phyloP scores from a whole-genome alignment of 1,140 invertebrate species.

The Pygmarrhopalites habei region DNA sequence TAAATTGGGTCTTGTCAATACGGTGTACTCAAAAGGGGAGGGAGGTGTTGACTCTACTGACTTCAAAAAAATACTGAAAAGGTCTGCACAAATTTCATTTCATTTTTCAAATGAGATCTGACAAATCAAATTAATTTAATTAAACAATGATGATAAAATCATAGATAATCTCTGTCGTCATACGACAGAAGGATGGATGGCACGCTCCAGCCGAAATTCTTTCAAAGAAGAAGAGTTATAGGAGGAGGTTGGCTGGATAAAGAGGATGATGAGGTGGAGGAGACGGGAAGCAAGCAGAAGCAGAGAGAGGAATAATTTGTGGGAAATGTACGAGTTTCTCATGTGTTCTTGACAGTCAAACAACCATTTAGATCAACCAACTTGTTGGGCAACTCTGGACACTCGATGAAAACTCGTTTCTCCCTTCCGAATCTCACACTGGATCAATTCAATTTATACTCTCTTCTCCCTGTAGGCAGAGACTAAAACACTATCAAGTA shows the following conservation, averaged over 20 bases:
- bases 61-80: too few species aligned
- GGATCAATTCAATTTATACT: constrained; percentile 11
- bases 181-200: neutral
- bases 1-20: too few species aligned
- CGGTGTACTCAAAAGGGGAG: too few species aligned
- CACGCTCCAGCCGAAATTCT: too few species aligned
- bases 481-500: too few species aligned
- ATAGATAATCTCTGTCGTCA: neutral
- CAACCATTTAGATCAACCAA: constrained; percentile 16
- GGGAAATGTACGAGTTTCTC: constrained; percentile 1
- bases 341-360: constrained; percentile 6
- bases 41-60: too few species aligned
- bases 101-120: too few species aligned
- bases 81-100: too few species aligned
- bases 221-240: too few species aligned
- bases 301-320: constrained; percentile 4
- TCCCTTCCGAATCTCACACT: constrained; percentile 5
- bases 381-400: constrained; percentile 14
- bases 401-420: constrained; percentile 17
- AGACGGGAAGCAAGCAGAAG: neutral
- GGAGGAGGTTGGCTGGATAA: neutral
- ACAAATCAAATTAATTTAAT: too few species aligned
- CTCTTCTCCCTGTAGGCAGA: too few species aligned
- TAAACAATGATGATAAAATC: too few species aligned
- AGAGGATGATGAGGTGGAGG: neutral